phyloP scores from a whole-genome alignment of 2,888 invertebrate genomes.

The Cephus nigrinus region DNA sequence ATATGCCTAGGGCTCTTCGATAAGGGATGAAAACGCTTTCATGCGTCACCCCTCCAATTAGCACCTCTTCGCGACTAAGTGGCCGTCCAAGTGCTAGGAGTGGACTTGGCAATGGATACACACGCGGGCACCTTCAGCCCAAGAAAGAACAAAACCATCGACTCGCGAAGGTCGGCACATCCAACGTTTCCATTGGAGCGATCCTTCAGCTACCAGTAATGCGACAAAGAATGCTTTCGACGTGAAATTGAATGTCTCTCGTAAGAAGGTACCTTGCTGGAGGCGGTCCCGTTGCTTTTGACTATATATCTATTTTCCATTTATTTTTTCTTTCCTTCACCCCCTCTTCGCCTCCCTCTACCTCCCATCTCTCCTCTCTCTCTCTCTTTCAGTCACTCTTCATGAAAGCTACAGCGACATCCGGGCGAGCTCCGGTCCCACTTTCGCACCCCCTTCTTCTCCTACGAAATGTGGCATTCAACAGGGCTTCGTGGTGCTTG shows the following conservation, averaged over 20 bases:
- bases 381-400: slow-evolving; percentile 10
- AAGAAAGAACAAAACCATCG: not conserved
- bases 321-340: slow-evolving; percentile 20
- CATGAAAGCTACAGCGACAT: slow-evolving; percentile 12
- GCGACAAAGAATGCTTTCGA: not conserved
- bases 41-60: slow-evolving; percentile 51
- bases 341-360: slow-evolving; percentile 11
- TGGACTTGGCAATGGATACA: not conserved
- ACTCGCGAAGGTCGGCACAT: not conserved
- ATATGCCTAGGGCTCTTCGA: not conserved
- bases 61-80: slow-evolving; percentile 45
- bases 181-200: not conserved
- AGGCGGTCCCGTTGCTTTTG: not conserved
- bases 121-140: not conserved
- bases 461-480: slow-evolving; percentile 62
- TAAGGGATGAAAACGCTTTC: slow-evolving; percentile 34
- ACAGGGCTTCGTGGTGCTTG: slow-evolving; percentile 48
- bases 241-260: not conserved
- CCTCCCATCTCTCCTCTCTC: slow-evolving; percentile 11
- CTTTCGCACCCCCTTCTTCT: slow-evolving; percentile 40
- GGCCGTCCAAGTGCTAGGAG: slow-evolving; percentile 41
- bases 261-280: not conserved
- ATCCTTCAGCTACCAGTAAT: not conserved
- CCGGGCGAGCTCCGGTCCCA: slow-evolving; percentile 14
- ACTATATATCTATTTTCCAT: slow-evolving; percentile 50